A percentile compares a stretch with the other conserved stretches of the same genome.
Conservation (phyloP, 53 echinoderm and acorn worm species). For the Astropecten irregularis region DNA sequence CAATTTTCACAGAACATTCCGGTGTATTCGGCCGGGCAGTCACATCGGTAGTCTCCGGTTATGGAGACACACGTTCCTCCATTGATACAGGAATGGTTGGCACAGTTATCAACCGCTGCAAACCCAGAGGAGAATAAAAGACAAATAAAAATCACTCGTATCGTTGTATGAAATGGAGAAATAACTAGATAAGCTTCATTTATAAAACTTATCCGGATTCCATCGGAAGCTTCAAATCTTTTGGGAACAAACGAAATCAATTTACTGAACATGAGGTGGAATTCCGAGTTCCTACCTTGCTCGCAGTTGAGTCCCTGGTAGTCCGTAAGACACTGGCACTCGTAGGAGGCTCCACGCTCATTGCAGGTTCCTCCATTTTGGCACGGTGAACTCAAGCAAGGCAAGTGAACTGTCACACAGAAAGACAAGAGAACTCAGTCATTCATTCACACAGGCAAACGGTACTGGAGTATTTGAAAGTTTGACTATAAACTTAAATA, state of each 20-base stretch:
- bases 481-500: too few relatives aligned
- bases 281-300: slow-evolving; percentile 15
- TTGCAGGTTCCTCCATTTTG: slow-evolving; percentile 53
- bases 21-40: slow-evolving; percentile 56
- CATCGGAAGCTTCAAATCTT: too few relatives aligned
- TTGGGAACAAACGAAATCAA: too few relatives aligned
- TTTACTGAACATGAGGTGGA: too few relatives aligned
- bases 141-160: too few relatives aligned
- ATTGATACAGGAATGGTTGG: slow-evolving; percentile 53
- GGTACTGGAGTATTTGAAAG: too few relatives aligned
- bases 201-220: too few relatives aligned
- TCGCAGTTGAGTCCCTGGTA: slow-evolving; percentile 52
- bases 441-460: too few relatives aligned
- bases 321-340: slow-evolving; percentile 41
- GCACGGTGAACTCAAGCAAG: slow-evolving; percentile 38
- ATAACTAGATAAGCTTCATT: too few relatives aligned
- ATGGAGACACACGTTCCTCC: slow-evolving; percentile 60
- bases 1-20: slow-evolving; percentile 65
- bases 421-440: too few relatives aligned
- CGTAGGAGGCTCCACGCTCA: slow-evolving; percentile 48
- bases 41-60: slow-evolving; percentile 48
- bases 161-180: too few relatives aligned
- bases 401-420: slow-evolving; percentile 1
- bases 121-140: neutral
- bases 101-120: slow-evolving; percentile 64